Evolutionary conservation across 2,888 invertebrate genomes (phyloP).

Genomic region (Leptinotarsa rubiginosa): DNA sequence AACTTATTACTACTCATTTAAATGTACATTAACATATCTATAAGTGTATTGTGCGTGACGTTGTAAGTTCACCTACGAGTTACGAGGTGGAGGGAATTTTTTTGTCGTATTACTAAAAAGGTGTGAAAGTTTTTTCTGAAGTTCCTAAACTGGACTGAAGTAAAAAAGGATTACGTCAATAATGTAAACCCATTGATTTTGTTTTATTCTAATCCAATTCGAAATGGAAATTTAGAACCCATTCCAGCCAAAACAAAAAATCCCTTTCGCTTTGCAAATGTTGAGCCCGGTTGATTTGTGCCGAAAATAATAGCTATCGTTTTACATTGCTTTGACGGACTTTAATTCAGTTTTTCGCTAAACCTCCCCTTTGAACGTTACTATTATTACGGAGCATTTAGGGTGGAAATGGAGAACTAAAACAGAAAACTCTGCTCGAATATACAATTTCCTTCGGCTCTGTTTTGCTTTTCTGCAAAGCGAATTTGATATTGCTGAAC

Average conservation of each 20-base stretch:
- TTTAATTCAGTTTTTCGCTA: constrained; percentile 16
- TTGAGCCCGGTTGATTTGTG: constrained; percentile 5
- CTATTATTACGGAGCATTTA: constrained; percentile 21
- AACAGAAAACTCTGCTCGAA: constrained; percentile 12
- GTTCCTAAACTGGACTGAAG: no score
- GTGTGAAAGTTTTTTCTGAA: no score
- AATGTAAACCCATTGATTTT: no score
- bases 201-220: no score
- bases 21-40: no score
- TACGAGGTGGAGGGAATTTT: no score
- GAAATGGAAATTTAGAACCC: neutral
- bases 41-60: no score
- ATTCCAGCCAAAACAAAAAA: neutral
- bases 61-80: no score
- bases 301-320: constrained; percentile 2
- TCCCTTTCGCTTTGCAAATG: neutral
- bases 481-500: constrained; percentile 36
- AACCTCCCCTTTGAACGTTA: constrained; percentile 16
- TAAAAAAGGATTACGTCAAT: no score
- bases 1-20: no score
- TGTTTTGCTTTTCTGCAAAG: constrained; percentile 6
- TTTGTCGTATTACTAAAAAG: no score
- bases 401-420: constrained; percentile 20
- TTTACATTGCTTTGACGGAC: constrained; percentile 3
- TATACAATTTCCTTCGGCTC: constrained; percentile 20